Evolutionary conservation across 1,140 invertebrate genomes (phyloP), one percentile per base, ranked within the genome.

Genomic region (Euwallacea fornicatus): DNA sequence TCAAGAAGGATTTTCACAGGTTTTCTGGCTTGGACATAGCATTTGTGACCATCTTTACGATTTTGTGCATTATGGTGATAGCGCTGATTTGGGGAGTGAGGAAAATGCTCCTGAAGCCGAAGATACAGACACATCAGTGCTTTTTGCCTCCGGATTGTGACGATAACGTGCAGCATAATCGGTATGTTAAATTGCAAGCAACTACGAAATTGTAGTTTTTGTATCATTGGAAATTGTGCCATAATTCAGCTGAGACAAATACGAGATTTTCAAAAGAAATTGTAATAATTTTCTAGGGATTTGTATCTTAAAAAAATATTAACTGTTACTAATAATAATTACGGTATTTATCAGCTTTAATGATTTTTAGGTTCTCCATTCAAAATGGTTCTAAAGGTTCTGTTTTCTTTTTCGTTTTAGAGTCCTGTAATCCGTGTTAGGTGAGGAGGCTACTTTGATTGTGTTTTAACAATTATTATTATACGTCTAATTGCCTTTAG

Each of bases 171-270:
- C 81, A 83, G 61, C 82, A 83, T 75, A 83, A 85, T 16, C 83
- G 83, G 79, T 88, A 88, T 72, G 85, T 87, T 3, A 87, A 87
- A 82, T 76, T 88, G 64, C 86, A 87, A 70, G 87, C 86, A 7
- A 88, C 87, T 21, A 87, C 87, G 41, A 87, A 87, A 79, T 66
- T 75, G 47, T 75, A 63, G 64, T 21, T 61, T 58, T 11, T 13
- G 46, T 50, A 11, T 21, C 16, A 56, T 56, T 56, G 8, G 11
- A 16, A 56, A 56, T n/a, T 15, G n/a, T 56, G 54, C 54, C 16
- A 15, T 56, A 56, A 13, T 50, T 50, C 47, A 50, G 10, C 10
- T 50, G 47, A 11, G 10, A 11, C 21, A 33, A 33, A 33, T 33
- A 33, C 21, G 21, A 33, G 21, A 4, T 11, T 50, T 50, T 50